Conservation (phyloP, 2,888 invertebrate species). For the Eristalinus sepulchralis region DNA sequence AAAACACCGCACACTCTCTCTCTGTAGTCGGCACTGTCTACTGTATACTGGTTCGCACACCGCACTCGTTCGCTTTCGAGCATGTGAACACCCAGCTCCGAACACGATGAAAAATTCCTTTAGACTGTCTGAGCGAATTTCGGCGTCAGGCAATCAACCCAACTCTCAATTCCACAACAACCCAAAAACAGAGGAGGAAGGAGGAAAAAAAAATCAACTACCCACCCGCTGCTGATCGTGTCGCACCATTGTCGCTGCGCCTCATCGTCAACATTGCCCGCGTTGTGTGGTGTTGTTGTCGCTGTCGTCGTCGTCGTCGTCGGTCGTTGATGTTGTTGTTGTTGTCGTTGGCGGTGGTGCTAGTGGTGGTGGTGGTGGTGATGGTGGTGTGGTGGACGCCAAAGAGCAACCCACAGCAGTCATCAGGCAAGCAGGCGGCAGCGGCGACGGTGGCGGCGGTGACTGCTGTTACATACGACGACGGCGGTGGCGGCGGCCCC, state of each 20-base stretch:
- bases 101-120: constrained; percentile 66
- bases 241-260: constrained; percentile 70
- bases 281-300: constrained; percentile 20
- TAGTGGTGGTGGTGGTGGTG: not conserved
- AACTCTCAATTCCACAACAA: constrained; percentile 63
- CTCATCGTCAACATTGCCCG: constrained; percentile 57
- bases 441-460: constrained; percentile 2
- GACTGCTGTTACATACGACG: constrained; percentile 6
- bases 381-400: constrained; percentile 20
- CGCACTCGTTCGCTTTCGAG: constrained; percentile 1
- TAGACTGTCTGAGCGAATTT: constrained; percentile 64
- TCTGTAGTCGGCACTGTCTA: not conserved
- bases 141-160: constrained; percentile 68
- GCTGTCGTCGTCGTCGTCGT: constrained; percentile 3
- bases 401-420: constrained; percentile 67
- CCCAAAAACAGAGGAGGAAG: constrained; percentile 36
- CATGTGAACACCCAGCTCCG: constrained; percentile 38
- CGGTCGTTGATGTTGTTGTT: constrained; percentile 22
- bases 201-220: constrained; percentile 42
- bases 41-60: not conserved
- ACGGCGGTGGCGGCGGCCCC: constrained; percentile 26
- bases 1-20: constrained; percentile 1
- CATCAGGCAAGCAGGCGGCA: constrained; percentile 61
- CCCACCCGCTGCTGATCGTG: constrained; percentile 72
- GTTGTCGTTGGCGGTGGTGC: not conserved